These are phyloP conservation scores for Eulemur rufifrons DNA, from an alignment of 2,113 vertebrate species.

Conservation along the genomic window DNA sequence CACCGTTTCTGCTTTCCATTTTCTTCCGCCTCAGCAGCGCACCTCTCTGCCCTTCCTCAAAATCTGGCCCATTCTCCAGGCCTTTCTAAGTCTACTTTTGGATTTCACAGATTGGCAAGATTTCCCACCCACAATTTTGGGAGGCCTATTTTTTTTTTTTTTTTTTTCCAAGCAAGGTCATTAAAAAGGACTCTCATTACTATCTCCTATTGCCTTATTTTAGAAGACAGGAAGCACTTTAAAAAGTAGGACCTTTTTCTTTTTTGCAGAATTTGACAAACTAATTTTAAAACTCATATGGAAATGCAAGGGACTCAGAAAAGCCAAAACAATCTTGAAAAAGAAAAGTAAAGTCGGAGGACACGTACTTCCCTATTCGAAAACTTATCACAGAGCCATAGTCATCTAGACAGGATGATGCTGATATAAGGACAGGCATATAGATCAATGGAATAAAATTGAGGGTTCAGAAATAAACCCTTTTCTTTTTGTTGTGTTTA, in stretches of 20 bases:
- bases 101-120: neutral
- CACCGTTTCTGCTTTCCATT: neutral
- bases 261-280: neutral
- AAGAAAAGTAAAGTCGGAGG: neutral
- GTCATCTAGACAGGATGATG: neutral
- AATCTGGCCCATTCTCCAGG: neutral
- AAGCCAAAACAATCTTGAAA: neutral
- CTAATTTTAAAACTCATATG: conserved; percentile 5
- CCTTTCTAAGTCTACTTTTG: neutral
- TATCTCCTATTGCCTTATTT: neutral
- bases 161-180: neutral
- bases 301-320: neutral
- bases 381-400: neutral
- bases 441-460: neutral
- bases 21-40: neutral
- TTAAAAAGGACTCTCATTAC: neutral
- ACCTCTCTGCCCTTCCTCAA: neutral
- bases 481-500: neutral
- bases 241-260: neutral
- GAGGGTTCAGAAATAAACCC: neutral
- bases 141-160: neutral
- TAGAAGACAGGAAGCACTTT: neutral
- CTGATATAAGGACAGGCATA: neutral
- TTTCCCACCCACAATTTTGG: neutral
- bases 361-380: neutral